Evolutionary conservation across 2,888 invertebrate species (phyloP).

Genomic region (Siphlonurus alternatus): DNA sequence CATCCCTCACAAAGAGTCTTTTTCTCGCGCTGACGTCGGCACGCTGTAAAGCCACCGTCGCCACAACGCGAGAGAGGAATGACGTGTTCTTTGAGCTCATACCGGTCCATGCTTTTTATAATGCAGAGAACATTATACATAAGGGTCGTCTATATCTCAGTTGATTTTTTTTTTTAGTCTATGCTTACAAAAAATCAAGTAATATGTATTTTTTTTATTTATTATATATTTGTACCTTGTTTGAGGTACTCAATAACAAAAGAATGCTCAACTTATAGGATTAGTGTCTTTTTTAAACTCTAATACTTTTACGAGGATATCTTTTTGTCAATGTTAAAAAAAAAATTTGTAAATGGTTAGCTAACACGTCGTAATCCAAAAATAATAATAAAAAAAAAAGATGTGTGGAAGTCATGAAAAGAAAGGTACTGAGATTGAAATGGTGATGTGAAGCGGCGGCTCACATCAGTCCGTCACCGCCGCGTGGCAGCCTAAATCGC

Average conservation of each 20-base stretch:
- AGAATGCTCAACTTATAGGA: not conserved
- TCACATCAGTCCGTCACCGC: not conserved
- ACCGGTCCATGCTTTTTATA: not conserved
- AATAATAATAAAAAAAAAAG: not conserved
- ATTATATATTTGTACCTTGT: not conserved
- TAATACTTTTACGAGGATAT: not conserved
- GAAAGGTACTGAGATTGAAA: not conserved
- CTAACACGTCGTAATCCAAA: not conserved
- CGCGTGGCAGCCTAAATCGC: not conserved
- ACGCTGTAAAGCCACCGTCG: not conserved
- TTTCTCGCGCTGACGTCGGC: not conserved
- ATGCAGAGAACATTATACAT: too few species aligned
- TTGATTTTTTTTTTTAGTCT: too few species aligned
- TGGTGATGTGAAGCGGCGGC: not conserved
- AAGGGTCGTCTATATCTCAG: not conserved
- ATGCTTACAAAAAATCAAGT: not conserved
- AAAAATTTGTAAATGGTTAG: not conserved
- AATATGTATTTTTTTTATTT: too few species aligned
- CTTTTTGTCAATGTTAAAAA: not conserved
- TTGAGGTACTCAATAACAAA: not conserved
- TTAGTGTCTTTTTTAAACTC: not conserved
- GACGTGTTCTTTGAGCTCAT: not conserved
- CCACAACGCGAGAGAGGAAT: too few species aligned
- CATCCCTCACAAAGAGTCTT: not conserved
- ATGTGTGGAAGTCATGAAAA: not conserved